Evolutionary conservation across 2,113 vertebrate species (phyloP).

Genomic region (Oophaga pumilio): DNA sequence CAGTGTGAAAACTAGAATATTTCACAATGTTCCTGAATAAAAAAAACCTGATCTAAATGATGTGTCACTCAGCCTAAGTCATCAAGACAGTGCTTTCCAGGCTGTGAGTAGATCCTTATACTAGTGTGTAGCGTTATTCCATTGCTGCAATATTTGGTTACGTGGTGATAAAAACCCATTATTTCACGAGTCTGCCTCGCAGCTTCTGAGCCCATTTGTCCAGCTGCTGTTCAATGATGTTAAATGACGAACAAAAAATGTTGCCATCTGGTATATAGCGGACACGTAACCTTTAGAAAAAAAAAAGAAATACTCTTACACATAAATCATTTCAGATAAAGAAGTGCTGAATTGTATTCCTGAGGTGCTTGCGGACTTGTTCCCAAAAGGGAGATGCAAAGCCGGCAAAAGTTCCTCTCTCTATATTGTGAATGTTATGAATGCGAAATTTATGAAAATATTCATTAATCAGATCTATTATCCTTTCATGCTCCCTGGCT

Average conservation of each 20-base stretch:
- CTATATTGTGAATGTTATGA: not conserved
- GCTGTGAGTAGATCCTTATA: not conserved
- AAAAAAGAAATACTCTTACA: constrained; percentile 32
- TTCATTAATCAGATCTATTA: constrained; percentile 29
- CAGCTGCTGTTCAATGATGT: constrained; percentile 33
- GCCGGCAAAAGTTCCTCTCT: constrained; percentile 27
- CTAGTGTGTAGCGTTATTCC: no score
- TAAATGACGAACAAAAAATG: constrained; percentile 45
- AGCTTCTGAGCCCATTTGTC: constrained; percentile 45
- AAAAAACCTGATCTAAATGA: no score
- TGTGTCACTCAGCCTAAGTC: no score
- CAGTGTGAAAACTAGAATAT: no score
- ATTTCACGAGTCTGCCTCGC: not conserved
- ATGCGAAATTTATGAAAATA: constrained; percentile 13
- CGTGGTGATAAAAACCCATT: not conserved
- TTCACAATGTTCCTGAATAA: no score
- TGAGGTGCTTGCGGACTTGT: constrained; percentile 37
- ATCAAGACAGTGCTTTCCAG: not conserved
- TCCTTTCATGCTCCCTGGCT: not conserved
- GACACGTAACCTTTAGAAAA: constrained; percentile 54
- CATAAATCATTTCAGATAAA: constrained; percentile 57
- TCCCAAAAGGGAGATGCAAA: constrained; percentile 48
- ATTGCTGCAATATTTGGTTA: not conserved
- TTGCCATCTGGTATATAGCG: constrained; percentile 54
- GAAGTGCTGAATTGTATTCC: constrained; percentile 58